Conservation (phyloP, 2,113 vertebrate species). For the Amblyornis subalaris region DNA sequence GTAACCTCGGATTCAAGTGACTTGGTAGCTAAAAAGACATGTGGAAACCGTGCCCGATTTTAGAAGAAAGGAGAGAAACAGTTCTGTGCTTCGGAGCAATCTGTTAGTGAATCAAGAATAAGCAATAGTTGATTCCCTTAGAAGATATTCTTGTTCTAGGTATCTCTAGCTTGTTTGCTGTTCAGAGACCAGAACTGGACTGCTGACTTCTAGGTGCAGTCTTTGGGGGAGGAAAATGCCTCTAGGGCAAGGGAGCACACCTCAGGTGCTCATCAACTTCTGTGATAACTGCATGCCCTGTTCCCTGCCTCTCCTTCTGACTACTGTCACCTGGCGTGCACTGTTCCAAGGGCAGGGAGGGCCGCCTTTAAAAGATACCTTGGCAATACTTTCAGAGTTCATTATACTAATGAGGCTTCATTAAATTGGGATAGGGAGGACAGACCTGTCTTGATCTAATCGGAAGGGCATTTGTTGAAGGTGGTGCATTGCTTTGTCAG, state of each 20-base stretch:
- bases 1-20: neutral
- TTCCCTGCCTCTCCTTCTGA: neutral
- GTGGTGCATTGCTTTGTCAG: neutral
- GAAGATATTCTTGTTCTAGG: neutral
- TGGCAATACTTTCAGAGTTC: neutral
- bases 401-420: neutral
- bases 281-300: neutral
- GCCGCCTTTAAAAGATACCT: neutral
- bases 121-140: neutral
- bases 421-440: neutral
- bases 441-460: neutral
- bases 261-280: neutral
- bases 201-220: neutral
- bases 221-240: neutral
- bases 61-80: neutral
- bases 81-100: neutral
- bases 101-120: neutral
- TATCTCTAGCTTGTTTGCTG: neutral
- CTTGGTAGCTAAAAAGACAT: neutral
- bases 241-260: neutral
- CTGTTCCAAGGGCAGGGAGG: neutral
- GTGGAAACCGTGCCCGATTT: fast-evolving
- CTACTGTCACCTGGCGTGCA: neutral
- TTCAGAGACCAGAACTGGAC: neutral
- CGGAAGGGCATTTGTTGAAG: neutral